These are phyloP conservation scores for Colaptes auratus DNA, from an alignment of 2,113 vertebrate genomes.

Conservation along the genomic window DNA sequence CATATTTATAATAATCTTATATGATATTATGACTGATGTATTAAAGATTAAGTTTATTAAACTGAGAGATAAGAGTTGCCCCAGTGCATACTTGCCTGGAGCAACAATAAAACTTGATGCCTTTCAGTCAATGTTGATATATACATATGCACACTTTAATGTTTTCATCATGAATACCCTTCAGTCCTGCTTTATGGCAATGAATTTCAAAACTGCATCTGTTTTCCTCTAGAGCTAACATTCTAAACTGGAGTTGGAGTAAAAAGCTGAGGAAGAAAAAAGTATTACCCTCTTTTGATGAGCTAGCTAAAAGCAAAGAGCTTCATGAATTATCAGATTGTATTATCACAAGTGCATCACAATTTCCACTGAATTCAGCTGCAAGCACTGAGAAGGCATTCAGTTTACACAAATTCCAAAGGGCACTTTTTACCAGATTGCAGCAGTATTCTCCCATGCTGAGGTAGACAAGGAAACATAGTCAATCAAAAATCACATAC, in stretches of 20 bases:
- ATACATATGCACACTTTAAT: not conserved
- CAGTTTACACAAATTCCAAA: not conserved
- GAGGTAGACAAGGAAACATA: not conserved
- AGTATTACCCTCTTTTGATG: not conserved
- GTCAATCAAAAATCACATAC: not conserved
- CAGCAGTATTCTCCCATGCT: not conserved
- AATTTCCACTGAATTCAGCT: not conserved
- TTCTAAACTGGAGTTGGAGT: not conserved
- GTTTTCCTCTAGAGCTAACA: not conserved
- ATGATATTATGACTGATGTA: not conserved
- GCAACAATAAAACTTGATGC: conserved; percentile 6
- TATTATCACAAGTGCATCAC: not conserved
- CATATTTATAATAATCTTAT: not conserved
- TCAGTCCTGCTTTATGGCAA: not conserved
- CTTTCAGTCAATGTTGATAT: not conserved
- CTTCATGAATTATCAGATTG: not conserved
- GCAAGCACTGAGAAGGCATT: not conserved
- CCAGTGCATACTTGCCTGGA: not conserved
- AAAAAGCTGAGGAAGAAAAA: not conserved
- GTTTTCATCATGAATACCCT: conserved; percentile 32
- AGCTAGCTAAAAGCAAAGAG: not conserved
- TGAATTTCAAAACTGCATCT: not conserved
- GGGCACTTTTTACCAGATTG: not conserved
- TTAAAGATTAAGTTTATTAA: conserved; percentile 33
- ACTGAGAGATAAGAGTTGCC: not conserved